Base-by-base conservation (phyloP, 1,140 invertebrate genomes). In the Epicauta chinensis region DNA sequence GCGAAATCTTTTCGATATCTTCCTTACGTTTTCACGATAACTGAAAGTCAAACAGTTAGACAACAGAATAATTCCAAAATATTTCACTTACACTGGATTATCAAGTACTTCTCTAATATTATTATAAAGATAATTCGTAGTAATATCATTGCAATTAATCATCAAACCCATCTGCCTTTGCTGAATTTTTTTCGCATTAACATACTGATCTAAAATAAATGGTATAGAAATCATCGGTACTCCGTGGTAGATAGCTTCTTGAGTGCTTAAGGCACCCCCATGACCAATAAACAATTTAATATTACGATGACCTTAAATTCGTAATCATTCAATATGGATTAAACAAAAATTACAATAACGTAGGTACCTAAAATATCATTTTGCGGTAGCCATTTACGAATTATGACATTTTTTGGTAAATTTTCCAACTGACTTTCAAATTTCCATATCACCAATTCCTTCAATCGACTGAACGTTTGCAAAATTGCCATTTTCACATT, bases 161-260 rank as follows among this genome's bases (percentile, higher is more conserved):
- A 10, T n/a, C 13, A 40, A 10, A 1, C 36, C 46, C 9, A 49
- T 11, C 15, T 40, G 23, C 30, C 15, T 38, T 1, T 49, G 30
- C 12, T 30, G 16, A 13, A 39, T 30, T 6, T 30, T 14, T 31
- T 15, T 29, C 0, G 73, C 38, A 53, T 78, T 78, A 16, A 60
- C 54, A 10, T 53, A 53, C 47, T 75, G 73, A 54, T 74, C 70
- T 4, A 61, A 63, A 32, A 71, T 71, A 14, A 78, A 53, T 2
- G 77, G 77, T 42, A 78, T 67, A n/a, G 68, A 71, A 7, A 78
- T 53, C 4, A 78, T 52, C 0, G 76, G 77, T 2, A 77, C 71
- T 14, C 72, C 73, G 50, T 74, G 73, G 56, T 71, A 75, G n/a
- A 76, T 64, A 13, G 73, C 68, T 55, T 78, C 77, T 39, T 74